phyloP scores from a whole-genome alignment of 2,113 vertebrate genomes.

The Myxocyprinus asiaticus region DNA sequence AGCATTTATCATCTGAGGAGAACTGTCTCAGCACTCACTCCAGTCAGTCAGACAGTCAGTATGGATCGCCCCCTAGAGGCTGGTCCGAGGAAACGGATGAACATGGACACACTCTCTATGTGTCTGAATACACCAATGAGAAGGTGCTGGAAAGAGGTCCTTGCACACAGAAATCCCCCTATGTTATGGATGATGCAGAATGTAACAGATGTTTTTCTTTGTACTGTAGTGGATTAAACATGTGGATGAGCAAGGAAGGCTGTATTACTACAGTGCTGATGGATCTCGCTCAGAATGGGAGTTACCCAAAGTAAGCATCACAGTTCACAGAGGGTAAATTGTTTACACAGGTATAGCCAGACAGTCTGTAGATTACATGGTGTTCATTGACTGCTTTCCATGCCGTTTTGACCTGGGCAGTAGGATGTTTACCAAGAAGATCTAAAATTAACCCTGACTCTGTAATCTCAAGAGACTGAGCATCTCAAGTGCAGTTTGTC shows the following conservation, averaged over 20 bases:
- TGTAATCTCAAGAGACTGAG: no score
- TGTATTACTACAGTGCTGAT: constrained; percentile 94
- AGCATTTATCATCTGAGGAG: constrained; percentile 92
- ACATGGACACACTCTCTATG: constrained; percentile 93
- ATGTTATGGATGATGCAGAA: constrained; percentile 44
- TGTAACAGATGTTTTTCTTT: background rate
- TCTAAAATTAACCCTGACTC: constrained; percentile 16
- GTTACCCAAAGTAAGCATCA: constrained; percentile 85
- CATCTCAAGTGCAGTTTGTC: background rate
- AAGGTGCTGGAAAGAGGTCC: constrained; percentile 79
- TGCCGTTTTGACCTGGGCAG: background rate
- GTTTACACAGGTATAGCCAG: background rate
- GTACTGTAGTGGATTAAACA: constrained; percentile 92
- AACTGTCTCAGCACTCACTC: constrained; percentile 90
- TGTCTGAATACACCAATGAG: constrained; percentile 96
- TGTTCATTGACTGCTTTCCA: background rate
- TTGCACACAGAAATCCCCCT: constrained; percentile 45
- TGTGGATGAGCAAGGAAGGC: constrained; percentile 90
- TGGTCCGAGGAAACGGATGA: constrained; percentile 98
- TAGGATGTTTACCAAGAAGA: background rate
- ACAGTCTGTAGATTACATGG: background rate
- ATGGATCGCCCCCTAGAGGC: constrained; percentile 92
- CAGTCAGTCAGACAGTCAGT: constrained; percentile 97
- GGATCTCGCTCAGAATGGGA: constrained; percentile 96
- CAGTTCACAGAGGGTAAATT: constrained; percentile 69